Base-by-base conservation (phyloP, 2,113 vertebrate genomes). In the Calypte anna region DNA sequence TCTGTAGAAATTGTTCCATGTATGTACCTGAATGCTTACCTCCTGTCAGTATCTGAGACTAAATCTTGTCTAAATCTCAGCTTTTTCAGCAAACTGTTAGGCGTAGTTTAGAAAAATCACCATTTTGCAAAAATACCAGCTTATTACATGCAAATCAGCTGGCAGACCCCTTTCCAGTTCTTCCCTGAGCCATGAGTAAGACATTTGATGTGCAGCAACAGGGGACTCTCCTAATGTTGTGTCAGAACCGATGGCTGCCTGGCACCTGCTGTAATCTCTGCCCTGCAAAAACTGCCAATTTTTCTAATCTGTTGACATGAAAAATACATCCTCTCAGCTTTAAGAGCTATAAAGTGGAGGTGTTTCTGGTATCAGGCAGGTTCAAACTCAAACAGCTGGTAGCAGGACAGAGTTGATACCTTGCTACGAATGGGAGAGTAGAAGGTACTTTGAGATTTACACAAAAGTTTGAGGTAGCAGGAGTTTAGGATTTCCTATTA, bases 261-360 rank as follows among this genome's bases (percentile, higher is more conserved):
- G 70, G 92, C 91, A 93, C 50, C 82, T 93, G 57, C 82, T 96
- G 27, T 85, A 88, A 68, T 92, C 68, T 62, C 70, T 87, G 54
- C 86, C 74, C 77, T 83, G 91, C 74, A 93, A 95, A 96, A 93
- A 86, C 62, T 74, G 68, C 78, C 75, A 83, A 91, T 77, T 69
- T 28, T 86, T 96, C 83, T 1, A 0, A 72, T 82, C 81, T 61
- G 50, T 33, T 94, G 95, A 89, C 81, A 61, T 70, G 81, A 93
- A 96, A 93, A 97, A 86, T 84, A 27, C 62, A 76, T 80, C 78
- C 81, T 88, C 94, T 93, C 93, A 90, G 40, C 55, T 63, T 75
- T 58, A 92, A 25, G 76, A 66, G 28, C 58, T 67, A 28, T 57
- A 77, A 93, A 82, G 64, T 12, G 50, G 48, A 69, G n/a, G 43